Conservation (phyloP, 2,888 invertebrate genomes). For the Epinotia brunnichana region DNA sequence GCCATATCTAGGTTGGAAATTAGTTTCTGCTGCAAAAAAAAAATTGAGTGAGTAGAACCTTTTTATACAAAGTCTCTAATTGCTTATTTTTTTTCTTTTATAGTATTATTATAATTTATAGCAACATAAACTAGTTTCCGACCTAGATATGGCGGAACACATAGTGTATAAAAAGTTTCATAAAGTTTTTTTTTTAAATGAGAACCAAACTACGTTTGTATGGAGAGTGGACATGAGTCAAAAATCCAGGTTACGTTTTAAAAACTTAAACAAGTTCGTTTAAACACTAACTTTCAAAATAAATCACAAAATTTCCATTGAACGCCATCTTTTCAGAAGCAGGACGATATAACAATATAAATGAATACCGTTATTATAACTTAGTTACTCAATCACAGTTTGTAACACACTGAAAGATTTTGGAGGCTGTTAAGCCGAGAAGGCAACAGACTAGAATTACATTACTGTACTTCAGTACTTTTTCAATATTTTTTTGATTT, state of each 20-base stretch:
- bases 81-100: no score
- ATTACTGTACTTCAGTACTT: background rate
- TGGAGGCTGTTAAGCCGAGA: slow-evolving; percentile 57
- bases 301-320: background rate
- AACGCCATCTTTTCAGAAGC: slow-evolving; percentile 2
- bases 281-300: background rate
- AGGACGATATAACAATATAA: slow-evolving; percentile 15
- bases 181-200: no score
- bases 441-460: slow-evolving; percentile 32
- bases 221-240: no score
- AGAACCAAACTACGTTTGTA: no score
- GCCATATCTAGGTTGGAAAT: no score
- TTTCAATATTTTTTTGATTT: background rate
- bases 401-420: slow-evolving; percentile 52
- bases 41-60: no score
- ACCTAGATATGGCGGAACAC: no score
- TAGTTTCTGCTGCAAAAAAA: no score
- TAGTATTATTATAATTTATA: no score
- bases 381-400: slow-evolving; percentile 53
- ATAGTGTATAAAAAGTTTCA: no score
- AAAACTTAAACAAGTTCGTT: background rate
- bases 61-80: no score
- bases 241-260: background rate
- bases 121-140: no score
- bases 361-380: slow-evolving; percentile 1